Evolutionary conservation across 2,888 invertebrate species (phyloP), one percentile per base, ranked within the genome.

Genomic region (Synanthedon andrenaeformis): DNA sequence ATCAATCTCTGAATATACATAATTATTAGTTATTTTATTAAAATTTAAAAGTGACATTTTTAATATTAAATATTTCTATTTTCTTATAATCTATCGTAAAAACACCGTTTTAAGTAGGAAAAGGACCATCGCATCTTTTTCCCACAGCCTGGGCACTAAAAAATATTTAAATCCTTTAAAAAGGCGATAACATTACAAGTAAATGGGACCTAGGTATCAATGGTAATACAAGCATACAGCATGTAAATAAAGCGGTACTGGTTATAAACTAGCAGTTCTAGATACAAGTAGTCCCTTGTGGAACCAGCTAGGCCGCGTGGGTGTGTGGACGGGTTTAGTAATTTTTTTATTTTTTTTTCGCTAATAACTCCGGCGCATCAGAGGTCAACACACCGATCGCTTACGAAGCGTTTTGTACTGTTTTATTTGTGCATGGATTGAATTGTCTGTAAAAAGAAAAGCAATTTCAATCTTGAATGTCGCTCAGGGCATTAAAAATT

Each of bases 191-290:
- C 35, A 35, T 35, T 35, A 35, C 35, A 35, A 35, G 10, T 35
- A 35, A 35, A 35, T 35, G 35, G 10, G 10, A 10, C 35, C 35
- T 10, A 35, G 8, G 35, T 35, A 35, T 35, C n/a, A n/a, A 45
- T 8, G 45, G 3, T 45, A 45, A 14, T 45, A 45, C 14, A 13
- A n/a, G 6, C 45, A 13, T 45, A 13, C n/a, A 45, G 45, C 45
- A 14, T 45, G 14, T 45, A 45, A 45, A 45, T 45, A 45, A 45
- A 45, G 45, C 45, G 45, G 45, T 35, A 45, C 65, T 59, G 63
- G 66, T 59, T 69, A 70, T 73, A 76, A 76, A 74, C 69, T 72
- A 70, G 68, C 66, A 70, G 70, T 74, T 69, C 67, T 63, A 72
- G 69, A 60, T 49, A 17, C 19, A 45, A 49, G 49, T 49, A 19